These are phyloP conservation scores for Merluccius polli DNA, from an alignment of 2,797 vertebrate species.

Conservation along the genomic window DNA sequence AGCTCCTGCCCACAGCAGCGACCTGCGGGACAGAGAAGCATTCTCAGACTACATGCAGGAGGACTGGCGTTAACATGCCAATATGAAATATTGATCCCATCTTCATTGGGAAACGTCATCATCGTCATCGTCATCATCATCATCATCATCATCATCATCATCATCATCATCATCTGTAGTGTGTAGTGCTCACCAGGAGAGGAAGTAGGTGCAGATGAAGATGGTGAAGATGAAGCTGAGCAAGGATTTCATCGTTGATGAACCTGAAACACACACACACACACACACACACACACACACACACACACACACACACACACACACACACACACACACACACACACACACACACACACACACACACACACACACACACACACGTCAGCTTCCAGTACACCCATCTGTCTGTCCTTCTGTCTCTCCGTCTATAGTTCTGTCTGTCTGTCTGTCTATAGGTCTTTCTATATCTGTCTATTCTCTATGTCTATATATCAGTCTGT, in stretches of 20 bases:
- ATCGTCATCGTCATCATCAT: no score
- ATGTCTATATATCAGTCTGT: no score
- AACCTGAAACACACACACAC: conserved; percentile 56
- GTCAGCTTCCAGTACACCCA: not conserved
- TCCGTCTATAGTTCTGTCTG: not conserved
- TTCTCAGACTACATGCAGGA: not conserved
- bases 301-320: not conserved
- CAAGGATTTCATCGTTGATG: conserved; percentile 49
- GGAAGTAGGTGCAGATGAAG: conserved; percentile 58
- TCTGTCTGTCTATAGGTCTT: no score
- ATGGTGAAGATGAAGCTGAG: conserved; percentile 62
- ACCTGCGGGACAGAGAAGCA: conserved; percentile 43
- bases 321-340: not conserved
- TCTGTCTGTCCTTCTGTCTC: no score
- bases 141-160: no score
- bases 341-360: no score
- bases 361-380: not conserved
- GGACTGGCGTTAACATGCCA: not conserved
- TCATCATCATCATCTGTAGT: no score
- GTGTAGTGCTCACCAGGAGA: conserved; percentile 54
- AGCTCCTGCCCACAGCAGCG: conserved; percentile 38
- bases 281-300: not conserved
- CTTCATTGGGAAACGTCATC: no score
- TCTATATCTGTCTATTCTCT: no score
- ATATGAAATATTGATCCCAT: not conserved